These are phyloP conservation scores for Anthopleura sola DNA, from an alignment of 64 coral and sea anemone species.

Conservation along the genomic window DNA sequence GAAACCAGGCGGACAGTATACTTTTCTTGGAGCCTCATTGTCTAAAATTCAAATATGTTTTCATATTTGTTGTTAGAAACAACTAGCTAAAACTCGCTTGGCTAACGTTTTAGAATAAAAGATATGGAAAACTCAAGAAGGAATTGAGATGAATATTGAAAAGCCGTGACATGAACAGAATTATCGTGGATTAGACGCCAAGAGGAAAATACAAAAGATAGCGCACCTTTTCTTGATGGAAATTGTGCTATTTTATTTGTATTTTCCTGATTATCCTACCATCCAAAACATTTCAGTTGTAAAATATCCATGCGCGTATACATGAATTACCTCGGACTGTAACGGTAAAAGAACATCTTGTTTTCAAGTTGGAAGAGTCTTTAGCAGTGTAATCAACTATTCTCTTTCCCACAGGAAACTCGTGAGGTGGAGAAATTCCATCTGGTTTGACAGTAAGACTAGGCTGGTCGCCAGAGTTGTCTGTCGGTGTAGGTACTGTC, in stretches of 20 bases:
- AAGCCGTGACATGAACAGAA: too few species aligned
- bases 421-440: background rate
- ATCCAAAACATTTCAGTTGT: too few species aligned
- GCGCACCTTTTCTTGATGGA: too few species aligned
- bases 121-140: too few species aligned
- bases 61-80: background rate
- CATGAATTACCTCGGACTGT: slow-evolving; percentile 18
- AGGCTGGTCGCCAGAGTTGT: slow-evolving; percentile 36
- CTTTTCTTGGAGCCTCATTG: slow-evolving; percentile 2
- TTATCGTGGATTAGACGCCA: too few species aligned
- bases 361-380: slow-evolving; percentile 19
- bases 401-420: slow-evolving; percentile 18
- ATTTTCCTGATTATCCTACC: too few species aligned
- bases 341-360: slow-evolving; percentile 19
- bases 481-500: slow-evolving; percentile 31
- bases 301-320: too few species aligned
- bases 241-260: too few species aligned
- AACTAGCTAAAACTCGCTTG: too few species aligned
- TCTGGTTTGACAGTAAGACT: background rate
- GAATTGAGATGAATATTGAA: too few species aligned
- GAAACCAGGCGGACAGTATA: background rate
- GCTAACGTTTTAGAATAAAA: too few species aligned
- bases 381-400: slow-evolving; percentile 8
- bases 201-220: too few species aligned
- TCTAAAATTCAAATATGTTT: slow-evolving; percentile 14